Evolutionary conservation across 2,113 vertebrate genomes (phyloP).

Genomic region (Mellivora capensis): DNA sequence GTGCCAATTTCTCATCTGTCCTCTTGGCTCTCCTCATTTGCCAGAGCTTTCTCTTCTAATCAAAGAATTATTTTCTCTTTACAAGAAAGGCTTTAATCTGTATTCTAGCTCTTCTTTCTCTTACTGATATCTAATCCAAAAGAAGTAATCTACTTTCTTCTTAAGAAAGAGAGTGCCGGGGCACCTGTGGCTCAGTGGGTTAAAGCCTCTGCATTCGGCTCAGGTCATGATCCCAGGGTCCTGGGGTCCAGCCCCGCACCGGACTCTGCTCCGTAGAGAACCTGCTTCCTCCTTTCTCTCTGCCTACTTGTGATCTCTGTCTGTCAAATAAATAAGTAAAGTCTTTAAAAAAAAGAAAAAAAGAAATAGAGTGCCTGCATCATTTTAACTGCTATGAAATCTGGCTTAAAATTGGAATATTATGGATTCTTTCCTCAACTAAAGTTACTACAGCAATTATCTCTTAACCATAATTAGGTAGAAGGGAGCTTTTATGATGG

Average conservation of each 20-base stretch:
- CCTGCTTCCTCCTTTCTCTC: too few species aligned
- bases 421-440: conserved; percentile 37
- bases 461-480: conserved; percentile 37
- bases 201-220: too few species aligned
- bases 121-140: conserved; percentile 31
- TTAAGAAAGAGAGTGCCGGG: not conserved
- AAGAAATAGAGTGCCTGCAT: not conserved
- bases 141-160: conserved; percentile 27
- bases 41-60: not conserved
- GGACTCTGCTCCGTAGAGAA: too few species aligned
- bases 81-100: not conserved
- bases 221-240: too few species aligned
- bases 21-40: not conserved
- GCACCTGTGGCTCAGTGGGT: too few species aligned
- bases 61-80: conserved; percentile 26
- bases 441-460: conserved; percentile 42
- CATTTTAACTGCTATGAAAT: conserved; percentile 7
- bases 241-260: too few species aligned
- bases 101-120: not conserved
- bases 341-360: too few species aligned
- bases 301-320: too few species aligned
- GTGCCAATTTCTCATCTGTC: not conserved
- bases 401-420: conserved; percentile 38
- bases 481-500: not conserved
- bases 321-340: too few species aligned